Percentiles rank a stretch among this genome's conserved stretches.
These are phyloP conservation scores for Trichogramma evanescens DNA, from an alignment of 2,888 invertebrate genomes.

Conservation along the genomic window DNA sequence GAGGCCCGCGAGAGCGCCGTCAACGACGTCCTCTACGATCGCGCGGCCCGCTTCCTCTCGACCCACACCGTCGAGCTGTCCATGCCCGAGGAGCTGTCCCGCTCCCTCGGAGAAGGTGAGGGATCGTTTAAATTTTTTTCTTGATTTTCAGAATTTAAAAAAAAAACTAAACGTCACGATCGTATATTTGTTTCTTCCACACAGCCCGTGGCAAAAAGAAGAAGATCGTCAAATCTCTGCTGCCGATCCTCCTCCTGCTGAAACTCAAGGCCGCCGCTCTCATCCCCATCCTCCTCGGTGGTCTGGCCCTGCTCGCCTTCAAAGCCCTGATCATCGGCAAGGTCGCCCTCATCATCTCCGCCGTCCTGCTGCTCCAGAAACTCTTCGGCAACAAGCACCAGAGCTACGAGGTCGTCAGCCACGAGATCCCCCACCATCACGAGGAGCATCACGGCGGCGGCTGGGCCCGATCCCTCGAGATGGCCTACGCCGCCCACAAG, in stretches of 20 bases:
- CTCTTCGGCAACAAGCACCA: slow-evolving; percentile 64
- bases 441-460: slow-evolving; percentile 56
- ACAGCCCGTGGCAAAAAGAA: slow-evolving; percentile 66
- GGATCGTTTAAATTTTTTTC: not conserved
- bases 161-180: not conserved
- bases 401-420: slow-evolving; percentile 62
- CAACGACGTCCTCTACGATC: slow-evolving; percentile 66
- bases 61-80: slow-evolving; percentile 76
- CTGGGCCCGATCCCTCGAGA: slow-evolving; percentile 59
- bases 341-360: slow-evolving; percentile 71
- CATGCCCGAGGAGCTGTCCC: slow-evolving; percentile 69
- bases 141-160: not conserved
- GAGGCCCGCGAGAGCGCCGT: slow-evolving; percentile 66
- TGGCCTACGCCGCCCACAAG: slow-evolving; percentile 66
- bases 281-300: slow-evolving; percentile 70
- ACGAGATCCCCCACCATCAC: slow-evolving; percentile 38
- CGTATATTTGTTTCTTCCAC: slow-evolving; percentile 4
- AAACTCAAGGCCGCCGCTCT: slow-evolving; percentile 74
- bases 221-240: slow-evolving; percentile 69
- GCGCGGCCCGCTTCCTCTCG: slow-evolving; percentile 67
- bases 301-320: slow-evolving; percentile 71
- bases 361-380: slow-evolving; percentile 73
- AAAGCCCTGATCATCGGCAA: slow-evolving; percentile 80
- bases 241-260: slow-evolving; percentile 68
- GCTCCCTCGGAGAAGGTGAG: slow-evolving; percentile 78